Evolutionary conservation across 2,797 vertebrate genomes (phyloP).

Genomic region (Parambassis ranga): DNA sequence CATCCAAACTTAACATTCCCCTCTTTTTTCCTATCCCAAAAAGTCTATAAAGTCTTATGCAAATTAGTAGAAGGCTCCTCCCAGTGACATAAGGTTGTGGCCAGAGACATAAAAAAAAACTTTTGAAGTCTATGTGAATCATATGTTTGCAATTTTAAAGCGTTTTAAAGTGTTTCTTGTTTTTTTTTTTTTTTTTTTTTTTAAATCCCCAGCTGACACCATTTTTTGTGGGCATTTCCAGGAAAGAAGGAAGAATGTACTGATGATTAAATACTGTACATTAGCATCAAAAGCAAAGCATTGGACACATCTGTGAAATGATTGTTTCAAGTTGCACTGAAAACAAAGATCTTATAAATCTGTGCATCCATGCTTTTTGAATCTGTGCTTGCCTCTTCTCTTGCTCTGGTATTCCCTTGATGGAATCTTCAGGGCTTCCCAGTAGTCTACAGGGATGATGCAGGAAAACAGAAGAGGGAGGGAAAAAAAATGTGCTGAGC

Average conservation of each 20-base stretch:
- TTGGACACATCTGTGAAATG: too few species aligned
- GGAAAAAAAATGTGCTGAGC: slow-evolving; percentile 68
- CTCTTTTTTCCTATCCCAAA: slow-evolving; percentile 16
- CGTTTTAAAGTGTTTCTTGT: too few species aligned
- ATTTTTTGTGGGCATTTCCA: not conserved
- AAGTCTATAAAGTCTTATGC: slow-evolving; percentile 35
- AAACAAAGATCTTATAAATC: not conserved
- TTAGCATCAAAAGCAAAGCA: too few species aligned
- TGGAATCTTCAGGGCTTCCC: slow-evolving; percentile 48
- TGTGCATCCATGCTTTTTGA: slow-evolving; percentile 26
- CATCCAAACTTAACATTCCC: slow-evolving; percentile 17
- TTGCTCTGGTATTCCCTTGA: slow-evolving; percentile 41
- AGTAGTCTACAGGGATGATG: slow-evolving; percentile 58
- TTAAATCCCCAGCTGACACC: not conserved
- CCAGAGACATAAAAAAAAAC: slow-evolving; percentile 36
- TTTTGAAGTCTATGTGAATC: slow-evolving; percentile 9
- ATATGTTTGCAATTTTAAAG: slow-evolving; percentile 7
- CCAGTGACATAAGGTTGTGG: slow-evolving; percentile 16
- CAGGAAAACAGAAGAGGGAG: slow-evolving; percentile 55
- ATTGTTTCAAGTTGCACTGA: too few species aligned
- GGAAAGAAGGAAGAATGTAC: not conserved
- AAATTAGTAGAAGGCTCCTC: slow-evolving; percentile 35
- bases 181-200: not conserved
- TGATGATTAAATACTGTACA: not conserved
- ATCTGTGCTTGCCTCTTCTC: slow-evolving; percentile 37